Evolutionary conservation across 2,113 vertebrate species (phyloP).

Genomic region (Donacobius atricapilla): DNA sequence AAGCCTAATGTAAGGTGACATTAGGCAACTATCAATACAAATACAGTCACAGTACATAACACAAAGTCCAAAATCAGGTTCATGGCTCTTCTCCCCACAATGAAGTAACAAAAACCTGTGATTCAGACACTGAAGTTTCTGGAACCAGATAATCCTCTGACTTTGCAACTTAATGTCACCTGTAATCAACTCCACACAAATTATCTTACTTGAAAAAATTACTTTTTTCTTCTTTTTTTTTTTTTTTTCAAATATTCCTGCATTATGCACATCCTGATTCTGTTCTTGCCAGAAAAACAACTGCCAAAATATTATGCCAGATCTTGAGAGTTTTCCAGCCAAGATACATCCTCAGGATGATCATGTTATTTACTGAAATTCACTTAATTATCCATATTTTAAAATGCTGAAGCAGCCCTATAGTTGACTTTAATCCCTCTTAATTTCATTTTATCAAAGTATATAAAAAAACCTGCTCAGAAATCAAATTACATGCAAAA

Average conservation of each 20-base stretch:
- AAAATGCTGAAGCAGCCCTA: background rate
- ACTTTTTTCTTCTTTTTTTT: background rate
- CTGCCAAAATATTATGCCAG: background rate
- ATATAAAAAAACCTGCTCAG: background rate
- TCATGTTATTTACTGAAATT: background rate
- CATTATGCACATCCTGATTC: background rate
- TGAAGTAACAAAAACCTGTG: background rate
- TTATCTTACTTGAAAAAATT: background rate
- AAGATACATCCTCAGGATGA: background rate
- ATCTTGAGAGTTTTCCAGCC: background rate
- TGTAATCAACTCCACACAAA: background rate
- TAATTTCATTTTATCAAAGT: background rate
- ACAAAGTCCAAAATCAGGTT: background rate
- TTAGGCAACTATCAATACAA: background rate
- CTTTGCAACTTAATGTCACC: background rate
- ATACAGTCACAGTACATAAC: background rate
- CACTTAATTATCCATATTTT: background rate
- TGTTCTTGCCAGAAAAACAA: background rate
- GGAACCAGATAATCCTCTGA: background rate
- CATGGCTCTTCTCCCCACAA: background rate
- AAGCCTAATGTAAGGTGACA: background rate
- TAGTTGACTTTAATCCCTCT: background rate
- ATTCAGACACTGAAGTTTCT: background rate
- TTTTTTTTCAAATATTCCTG: background rate
- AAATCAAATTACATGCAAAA: background rate